Conservation (phyloP, 2,113 vertebrate species). For the Acanthochromis polyacanthus region DNA sequence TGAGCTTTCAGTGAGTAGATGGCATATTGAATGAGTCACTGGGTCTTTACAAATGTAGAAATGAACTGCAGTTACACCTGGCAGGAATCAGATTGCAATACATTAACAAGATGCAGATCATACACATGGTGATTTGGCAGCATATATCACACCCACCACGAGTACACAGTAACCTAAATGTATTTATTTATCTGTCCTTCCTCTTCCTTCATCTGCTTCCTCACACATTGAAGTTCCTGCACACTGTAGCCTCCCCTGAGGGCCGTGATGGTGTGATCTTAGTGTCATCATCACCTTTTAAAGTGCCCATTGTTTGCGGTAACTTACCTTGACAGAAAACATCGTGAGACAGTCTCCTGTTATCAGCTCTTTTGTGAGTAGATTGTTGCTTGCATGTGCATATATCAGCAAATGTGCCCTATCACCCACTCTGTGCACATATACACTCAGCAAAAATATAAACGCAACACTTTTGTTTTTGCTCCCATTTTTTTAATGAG, state of each 20-base stretch:
- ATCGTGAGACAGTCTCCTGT: conserved; percentile 10
- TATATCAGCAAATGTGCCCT: not conserved
- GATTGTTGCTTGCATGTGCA: conserved; percentile 11
- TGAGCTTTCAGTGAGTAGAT: not conserved
- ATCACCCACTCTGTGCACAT: not conserved
- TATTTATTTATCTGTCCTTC: not conserved
- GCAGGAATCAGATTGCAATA: not conserved
- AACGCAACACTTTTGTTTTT: too few relatives aligned
- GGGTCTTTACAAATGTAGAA: conserved; percentile 22
- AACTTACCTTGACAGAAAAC: conserved; percentile 35
- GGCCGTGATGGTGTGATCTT: conserved; percentile 37
- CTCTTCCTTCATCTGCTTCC: not conserved
- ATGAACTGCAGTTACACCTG: conserved; percentile 18
- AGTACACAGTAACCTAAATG: not conserved
- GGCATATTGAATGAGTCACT: conserved; percentile 25
- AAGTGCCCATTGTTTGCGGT: conserved; percentile 28
- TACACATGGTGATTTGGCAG: conserved; percentile 14
- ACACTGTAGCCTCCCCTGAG: not conserved
- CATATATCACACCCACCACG: not conserved
- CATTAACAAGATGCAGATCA: not conserved
- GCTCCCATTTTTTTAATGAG: too few relatives aligned
- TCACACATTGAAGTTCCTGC: conserved; percentile 17
- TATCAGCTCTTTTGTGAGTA: not conserved
- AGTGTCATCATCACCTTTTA: conserved; percentile 22
- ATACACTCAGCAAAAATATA: too few relatives aligned